These are phyloP conservation scores for Drosophila meridiana DNA, from an alignment of 2,888 invertebrate species.

Conservation along the genomic window DNA sequence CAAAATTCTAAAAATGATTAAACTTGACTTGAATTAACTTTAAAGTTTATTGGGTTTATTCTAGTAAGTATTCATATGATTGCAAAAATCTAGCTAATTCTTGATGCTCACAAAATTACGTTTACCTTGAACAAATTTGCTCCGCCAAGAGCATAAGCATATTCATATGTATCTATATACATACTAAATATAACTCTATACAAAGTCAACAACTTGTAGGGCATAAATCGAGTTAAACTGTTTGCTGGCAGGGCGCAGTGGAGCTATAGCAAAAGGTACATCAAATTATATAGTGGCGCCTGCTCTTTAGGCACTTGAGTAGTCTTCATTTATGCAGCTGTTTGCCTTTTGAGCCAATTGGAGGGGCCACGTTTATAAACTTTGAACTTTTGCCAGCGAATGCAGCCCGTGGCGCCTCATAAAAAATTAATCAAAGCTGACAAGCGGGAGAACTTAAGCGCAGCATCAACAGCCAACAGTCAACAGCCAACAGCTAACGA, in stretches of 20 bases:
- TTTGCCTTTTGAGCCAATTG: slow-evolving; percentile 44
- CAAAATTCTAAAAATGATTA: background rate
- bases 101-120: background rate
- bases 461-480: slow-evolving; percentile 3
- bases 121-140: background rate
- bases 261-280: slow-evolving; percentile 1
- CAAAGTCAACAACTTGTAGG: background rate
- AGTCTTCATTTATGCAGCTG: slow-evolving; percentile 63
- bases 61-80: background rate
- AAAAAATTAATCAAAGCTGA: slow-evolving; percentile 71
- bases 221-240: background rate
- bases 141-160: background rate
- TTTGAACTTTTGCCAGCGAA: slow-evolving; percentile 34
- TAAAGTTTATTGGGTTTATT: background rate
- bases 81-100: background rate
- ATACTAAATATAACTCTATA: background rate
- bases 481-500: background rate
- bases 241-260: background rate
- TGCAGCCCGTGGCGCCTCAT: slow-evolving; percentile 54
- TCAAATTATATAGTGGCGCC: background rate
- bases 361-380: slow-evolving; percentile 15
- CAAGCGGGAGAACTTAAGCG: slow-evolving; percentile 23
- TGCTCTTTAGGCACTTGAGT: background rate
- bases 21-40: no score
- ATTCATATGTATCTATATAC: background rate